These are phyloP conservation scores for Drosophila seguyi DNA, from an alignment of 1,140 invertebrate genomes.

Conservation along the genomic window DNA sequence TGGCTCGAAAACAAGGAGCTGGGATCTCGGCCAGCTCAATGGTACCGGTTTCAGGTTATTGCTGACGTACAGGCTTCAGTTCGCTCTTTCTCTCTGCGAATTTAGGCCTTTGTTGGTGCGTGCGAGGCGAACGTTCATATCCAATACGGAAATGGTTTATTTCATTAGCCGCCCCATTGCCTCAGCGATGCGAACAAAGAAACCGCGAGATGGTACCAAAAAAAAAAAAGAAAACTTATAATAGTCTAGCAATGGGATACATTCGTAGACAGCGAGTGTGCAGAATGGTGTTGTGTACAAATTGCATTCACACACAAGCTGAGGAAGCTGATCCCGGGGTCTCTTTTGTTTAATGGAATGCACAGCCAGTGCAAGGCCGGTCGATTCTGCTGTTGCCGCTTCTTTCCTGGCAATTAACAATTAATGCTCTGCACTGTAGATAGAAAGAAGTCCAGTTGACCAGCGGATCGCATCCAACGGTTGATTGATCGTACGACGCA, in stretches of 20 bases:
- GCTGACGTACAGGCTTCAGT: not conserved
- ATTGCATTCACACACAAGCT: slow-evolving; percentile 4
- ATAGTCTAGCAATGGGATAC: slow-evolving; percentile 11
- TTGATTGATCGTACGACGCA: slow-evolving; percentile 67
- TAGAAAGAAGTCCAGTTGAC: slow-evolving; percentile 41
- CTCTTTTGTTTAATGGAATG: slow-evolving; percentile 49
- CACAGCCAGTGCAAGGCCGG: slow-evolving; percentile 49
- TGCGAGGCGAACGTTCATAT: slow-evolving; percentile 24
- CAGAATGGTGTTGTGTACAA: slow-evolving; percentile 6
- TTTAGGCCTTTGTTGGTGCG: slow-evolving; percentile 27
- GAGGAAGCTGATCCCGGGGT: slow-evolving; percentile 21
- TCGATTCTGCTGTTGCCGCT: slow-evolving; percentile 10
- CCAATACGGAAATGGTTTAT: slow-evolving; percentile 48
- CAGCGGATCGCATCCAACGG: slow-evolving; percentile 26
- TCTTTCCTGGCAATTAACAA: slow-evolving; percentile 48
- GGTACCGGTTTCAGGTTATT: slow-evolving; percentile 44
- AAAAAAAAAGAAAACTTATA: slow-evolving; percentile 1
- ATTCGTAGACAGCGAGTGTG: slow-evolving; percentile 5
- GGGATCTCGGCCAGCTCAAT: slow-evolving; percentile 15
- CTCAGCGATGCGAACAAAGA: slow-evolving; percentile 21
- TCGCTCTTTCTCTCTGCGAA: slow-evolving; percentile 39
- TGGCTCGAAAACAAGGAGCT: slow-evolving; percentile 18
- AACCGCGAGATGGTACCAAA: slow-evolving; percentile 16
- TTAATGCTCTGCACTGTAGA: slow-evolving; percentile 37
- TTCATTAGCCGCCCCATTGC: slow-evolving; percentile 30